Conservation (phyloP, 2,113 vertebrate genomes). For the Chelonoidis abingdonii region DNA sequence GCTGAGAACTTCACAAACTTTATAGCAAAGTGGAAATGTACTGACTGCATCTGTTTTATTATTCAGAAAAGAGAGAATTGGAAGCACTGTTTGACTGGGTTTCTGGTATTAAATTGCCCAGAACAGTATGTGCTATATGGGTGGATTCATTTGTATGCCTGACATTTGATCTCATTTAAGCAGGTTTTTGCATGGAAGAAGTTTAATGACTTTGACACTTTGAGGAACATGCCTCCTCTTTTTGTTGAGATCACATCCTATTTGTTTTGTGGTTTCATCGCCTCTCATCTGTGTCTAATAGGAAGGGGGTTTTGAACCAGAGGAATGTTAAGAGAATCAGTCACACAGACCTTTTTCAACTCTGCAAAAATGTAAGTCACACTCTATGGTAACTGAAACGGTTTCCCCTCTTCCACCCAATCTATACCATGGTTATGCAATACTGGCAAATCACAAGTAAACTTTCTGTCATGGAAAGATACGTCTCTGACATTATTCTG, state of each 20-base stretch:
- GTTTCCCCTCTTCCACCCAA: background rate
- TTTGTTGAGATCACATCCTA: background rate
- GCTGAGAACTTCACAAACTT: constrained; percentile 1
- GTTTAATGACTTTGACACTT: background rate
- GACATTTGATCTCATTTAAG: constrained; percentile 21
- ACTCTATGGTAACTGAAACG: background rate
- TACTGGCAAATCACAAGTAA: background rate
- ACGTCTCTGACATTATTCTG: background rate
- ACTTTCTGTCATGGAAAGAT: background rate
- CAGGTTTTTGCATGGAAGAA: background rate
- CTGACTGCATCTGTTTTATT: background rate
- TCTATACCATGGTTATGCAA: background rate
- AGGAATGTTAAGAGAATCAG: background rate
- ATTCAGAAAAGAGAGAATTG: background rate
- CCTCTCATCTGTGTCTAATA: background rate
- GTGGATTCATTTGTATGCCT: constrained; percentile 16
- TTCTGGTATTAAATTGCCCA: constrained; percentile 38
- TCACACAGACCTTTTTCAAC: background rate
- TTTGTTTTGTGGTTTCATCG: constrained; percentile 35
- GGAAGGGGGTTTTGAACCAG: background rate
- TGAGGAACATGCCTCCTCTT: background rate
- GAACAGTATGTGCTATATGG: background rate
- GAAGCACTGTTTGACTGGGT: constrained; percentile 23
- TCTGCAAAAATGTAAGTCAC: background rate
- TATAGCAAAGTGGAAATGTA: background rate